Conservation (phyloP, 2,113 vertebrate species). For the Girardinichthys multiradiatus region DNA sequence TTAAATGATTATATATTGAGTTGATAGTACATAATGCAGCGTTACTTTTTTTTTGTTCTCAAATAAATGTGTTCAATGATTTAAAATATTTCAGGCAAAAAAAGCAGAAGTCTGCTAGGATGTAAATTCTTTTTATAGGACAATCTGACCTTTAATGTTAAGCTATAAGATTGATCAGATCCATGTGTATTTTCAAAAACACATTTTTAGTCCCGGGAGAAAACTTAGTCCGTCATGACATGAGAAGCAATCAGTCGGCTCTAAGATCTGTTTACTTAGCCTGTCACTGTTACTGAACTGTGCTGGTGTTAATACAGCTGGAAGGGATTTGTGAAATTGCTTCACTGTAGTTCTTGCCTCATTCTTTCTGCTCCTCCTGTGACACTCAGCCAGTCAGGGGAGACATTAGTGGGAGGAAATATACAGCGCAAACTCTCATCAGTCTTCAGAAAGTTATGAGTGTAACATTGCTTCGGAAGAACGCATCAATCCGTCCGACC, state of each 20-base stretch:
- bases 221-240: slow-evolving; percentile 14
- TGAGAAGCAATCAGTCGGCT: slow-evolving; percentile 48
- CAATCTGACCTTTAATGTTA: too few relatives aligned
- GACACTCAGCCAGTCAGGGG: slow-evolving; percentile 54
- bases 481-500: slow-evolving; percentile 50
- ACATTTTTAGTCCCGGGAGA: slow-evolving; percentile 23
- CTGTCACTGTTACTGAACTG: slow-evolving; percentile 40
- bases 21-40: too few relatives aligned
- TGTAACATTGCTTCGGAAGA: slow-evolving; percentile 47
- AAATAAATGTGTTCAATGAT: too few relatives aligned
- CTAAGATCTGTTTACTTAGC: slow-evolving; percentile 52
- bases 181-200: slow-evolving; percentile 40
- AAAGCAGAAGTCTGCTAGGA: too few relatives aligned
- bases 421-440: slow-evolving; percentile 55
- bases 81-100: too few relatives aligned
- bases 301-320: slow-evolving; percentile 60
- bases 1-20: too few relatives aligned
- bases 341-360: slow-evolving; percentile 25
- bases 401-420: slow-evolving; percentile 64
- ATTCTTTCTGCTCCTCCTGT: slow-evolving; percentile 44
- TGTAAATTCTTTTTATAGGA: too few relatives aligned
- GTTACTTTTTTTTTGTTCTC: too few relatives aligned
- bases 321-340: slow-evolving; percentile 57
- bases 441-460: slow-evolving; percentile 52
- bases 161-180: neutral